phyloP scores from a whole-genome alignment of 2,113 vertebrate species.

The Tachysurus vachellii region DNA sequence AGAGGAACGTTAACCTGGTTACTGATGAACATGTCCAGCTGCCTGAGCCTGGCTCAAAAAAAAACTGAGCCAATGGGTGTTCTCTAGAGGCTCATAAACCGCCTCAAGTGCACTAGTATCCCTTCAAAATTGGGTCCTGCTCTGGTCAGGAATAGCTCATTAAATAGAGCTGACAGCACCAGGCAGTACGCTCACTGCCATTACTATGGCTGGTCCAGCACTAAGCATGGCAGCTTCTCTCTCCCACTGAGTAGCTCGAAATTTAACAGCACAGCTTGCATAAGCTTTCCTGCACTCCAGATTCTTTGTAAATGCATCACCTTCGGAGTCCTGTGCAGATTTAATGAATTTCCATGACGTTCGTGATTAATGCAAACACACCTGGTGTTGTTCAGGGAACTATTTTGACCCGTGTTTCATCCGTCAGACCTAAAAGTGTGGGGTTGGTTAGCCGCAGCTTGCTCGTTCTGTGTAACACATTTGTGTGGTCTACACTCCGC shows the following conservation, averaged over 20 bases:
- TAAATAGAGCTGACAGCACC: constrained; percentile 5
- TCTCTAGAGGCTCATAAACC: constrained; percentile 28
- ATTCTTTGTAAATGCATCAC: constrained; percentile 7
- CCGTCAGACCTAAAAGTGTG: background rate
- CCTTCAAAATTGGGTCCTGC: constrained; percentile 2
- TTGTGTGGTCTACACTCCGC: background rate
- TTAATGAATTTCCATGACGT: background rate
- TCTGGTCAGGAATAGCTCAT: constrained; percentile 26
- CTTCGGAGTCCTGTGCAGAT: background rate
- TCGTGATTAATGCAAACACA: background rate
- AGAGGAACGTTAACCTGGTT: constrained; percentile 2
- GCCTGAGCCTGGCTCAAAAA: background rate
- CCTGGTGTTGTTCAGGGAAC: constrained; percentile 4
- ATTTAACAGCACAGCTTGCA: constrained; percentile 2
- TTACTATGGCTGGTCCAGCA: constrained; percentile 10
- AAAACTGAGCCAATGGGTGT: background rate
- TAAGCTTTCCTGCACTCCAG: background rate
- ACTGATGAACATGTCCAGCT: constrained; percentile 14
- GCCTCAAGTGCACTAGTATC: constrained; percentile 22
- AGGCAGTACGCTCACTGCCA: background rate
- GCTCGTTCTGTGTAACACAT: background rate
- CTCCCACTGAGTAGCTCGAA: background rate
- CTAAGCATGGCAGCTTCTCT: background rate
- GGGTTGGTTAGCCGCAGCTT: background rate
- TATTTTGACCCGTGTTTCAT: background rate